Conservation (phyloP, 92 coral and sea anemone genomes). For the Paragorgia papillata region DNA sequence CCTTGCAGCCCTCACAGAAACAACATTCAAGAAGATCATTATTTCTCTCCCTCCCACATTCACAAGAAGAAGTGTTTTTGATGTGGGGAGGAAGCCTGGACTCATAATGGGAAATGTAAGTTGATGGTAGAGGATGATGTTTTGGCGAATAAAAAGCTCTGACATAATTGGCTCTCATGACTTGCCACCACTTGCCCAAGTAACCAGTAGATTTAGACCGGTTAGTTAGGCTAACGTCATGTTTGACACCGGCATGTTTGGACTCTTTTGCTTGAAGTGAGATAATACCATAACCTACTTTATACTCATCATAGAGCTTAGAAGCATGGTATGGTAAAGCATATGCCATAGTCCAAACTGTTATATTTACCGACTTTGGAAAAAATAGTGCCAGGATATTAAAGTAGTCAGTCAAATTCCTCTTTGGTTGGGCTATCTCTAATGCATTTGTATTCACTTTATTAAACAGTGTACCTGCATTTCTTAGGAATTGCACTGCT, state of each 20-base stretch:
- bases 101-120: not conserved
- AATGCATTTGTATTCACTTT: no score
- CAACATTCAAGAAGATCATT: not conserved
- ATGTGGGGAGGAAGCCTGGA: not conserved
- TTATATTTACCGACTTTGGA: conserved; percentile 40
- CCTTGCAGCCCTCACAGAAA: not conserved
- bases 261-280: no score
- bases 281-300: conserved; percentile 46
- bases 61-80: not conserved
- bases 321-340: conserved; percentile 60
- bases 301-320: conserved; percentile 34
- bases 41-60: not conserved
- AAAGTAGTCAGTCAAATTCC: conserved; percentile 23
- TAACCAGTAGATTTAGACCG: conserved; percentile 47
- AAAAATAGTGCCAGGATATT: conserved; percentile 45
- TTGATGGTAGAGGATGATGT: conserved; percentile 56
- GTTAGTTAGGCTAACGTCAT: conserved; percentile 48
- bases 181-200: conserved; percentile 53
- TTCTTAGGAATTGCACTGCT: no score
- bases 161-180: conserved; percentile 54
- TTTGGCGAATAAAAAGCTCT: conserved; percentile 59
- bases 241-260: conserved; percentile 52
- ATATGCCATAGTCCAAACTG: no score
- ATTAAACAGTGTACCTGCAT: no score
- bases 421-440: no score